phyloP scores from a whole-genome alignment of 2,888 invertebrate species.

The Trimorus sp. region DNA sequence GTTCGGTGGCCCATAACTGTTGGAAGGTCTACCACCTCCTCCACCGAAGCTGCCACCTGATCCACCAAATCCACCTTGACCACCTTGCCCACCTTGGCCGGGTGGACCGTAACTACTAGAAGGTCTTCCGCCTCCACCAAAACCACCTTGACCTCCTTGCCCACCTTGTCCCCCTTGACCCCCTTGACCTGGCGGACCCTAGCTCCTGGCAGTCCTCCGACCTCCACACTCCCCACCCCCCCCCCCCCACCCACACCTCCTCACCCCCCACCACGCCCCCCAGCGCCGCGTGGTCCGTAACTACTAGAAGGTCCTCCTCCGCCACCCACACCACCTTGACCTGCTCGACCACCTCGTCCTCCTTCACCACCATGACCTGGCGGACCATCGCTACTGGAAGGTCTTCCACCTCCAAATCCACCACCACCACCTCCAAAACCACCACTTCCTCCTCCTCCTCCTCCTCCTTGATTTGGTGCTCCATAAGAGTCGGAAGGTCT shows the following conservation, averaged over 20 bases:
- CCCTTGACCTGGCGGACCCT: slow-evolving; percentile 79
- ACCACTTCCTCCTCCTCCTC: slow-evolving; percentile 70
- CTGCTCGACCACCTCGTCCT: slow-evolving; percentile 63
- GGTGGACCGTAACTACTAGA: slow-evolving; percentile 59
- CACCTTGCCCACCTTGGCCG: slow-evolving; percentile 30
- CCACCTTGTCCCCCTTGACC: slow-evolving; percentile 58
- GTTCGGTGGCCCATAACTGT: slow-evolving; percentile 72
- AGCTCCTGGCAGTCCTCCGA: slow-evolving; percentile 64
- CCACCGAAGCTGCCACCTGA: slow-evolving; percentile 68
- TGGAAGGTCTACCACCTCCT: slow-evolving; percentile 64
- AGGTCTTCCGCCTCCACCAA: slow-evolving; percentile 52
- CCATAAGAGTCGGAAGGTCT: slow-evolving; percentile 54
- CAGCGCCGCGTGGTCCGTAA: slow-evolving; percentile 80
- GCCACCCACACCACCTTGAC: slow-evolving; percentile 61
- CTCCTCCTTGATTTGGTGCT: slow-evolving; percentile 78
- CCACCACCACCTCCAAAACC: slow-evolving; percentile 63
- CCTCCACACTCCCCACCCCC: slow-evolving; percentile 55
- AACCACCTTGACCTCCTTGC: slow-evolving; percentile 71
- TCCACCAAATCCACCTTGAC: slow-evolving; percentile 59
- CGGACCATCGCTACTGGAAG: slow-evolving; percentile 79
- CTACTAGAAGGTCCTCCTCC: slow-evolving; percentile 74
- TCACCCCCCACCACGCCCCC: slow-evolving; percentile 27
- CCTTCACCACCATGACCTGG: slow-evolving; percentile 78
- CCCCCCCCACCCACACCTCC: no score
- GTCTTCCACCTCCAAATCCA: slow-evolving; percentile 68